Base-by-base conservation (phyloP, 2,797 vertebrate species). In the Hemibagrus guttatus region DNA sequence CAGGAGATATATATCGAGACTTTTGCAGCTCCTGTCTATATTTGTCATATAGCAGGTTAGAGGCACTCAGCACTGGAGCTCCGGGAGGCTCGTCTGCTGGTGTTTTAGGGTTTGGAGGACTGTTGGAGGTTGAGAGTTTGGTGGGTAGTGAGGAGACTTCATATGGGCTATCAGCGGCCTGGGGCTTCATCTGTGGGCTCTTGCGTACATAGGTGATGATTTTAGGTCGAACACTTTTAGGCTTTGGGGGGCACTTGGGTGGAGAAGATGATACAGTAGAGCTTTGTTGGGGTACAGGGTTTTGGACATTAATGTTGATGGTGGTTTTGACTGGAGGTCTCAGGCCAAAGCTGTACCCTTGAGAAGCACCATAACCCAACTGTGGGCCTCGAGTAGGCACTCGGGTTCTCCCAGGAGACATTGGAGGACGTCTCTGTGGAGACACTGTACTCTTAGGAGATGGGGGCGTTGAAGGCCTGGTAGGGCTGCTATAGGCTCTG, bases 151-250 rank as follows among this genome's bases (percentile, higher is more conserved):
- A 97, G 0, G 97, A 91, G 0, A 96, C 95, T 2, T 97, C 93
- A 89, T 96, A 96, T 8, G 93, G 92, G 72, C 96, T 91, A 1
- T 98, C 97, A 0, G 95, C 93, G 75, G 87, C 90, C 89, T 97
- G 97, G 69, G 96, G 94, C 28, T 97, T 95, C 0, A 97, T 93
- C 84, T 97, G 97, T 21, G 97, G 97, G 87, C 94, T 97, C 91
- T 98, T 98, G 26, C 98, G 94, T 69, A 99, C 96, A n/a, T 97
- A 99, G 0, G 98, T 99, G 81, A 99, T 99, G 90, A 99, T 99
- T 95, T 99, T 99, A 78, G 98, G 98, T 7, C 98, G 96, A 81
- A 98, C 97, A 0, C 96, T 97, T 93, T 99, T 99, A 86, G 98
- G 97, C 88, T 98, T 99, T 1, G 96, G 95, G 23, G 85, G 88